These are phyloP conservation scores for Formica aserva DNA, from an alignment of 2,888 invertebrate species.

Conservation along the genomic window DNA sequence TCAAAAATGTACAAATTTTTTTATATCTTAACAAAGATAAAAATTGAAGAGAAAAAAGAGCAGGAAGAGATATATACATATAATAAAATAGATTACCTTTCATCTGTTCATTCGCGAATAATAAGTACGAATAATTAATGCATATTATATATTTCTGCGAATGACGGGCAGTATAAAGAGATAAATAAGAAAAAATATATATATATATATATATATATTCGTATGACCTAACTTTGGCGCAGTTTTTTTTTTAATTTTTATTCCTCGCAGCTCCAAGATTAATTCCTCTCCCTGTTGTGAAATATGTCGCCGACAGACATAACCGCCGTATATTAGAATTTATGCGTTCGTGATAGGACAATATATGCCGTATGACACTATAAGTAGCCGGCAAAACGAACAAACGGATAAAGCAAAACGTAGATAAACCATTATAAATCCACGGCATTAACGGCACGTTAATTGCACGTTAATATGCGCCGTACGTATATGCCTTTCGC, in stretches of 20 bases:
- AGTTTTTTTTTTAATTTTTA: neutral
- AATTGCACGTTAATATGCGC: constrained; percentile 10
- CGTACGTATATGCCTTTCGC: neutral
- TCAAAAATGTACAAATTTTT: neutral
- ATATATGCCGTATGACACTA: neutral
- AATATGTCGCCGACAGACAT: constrained; percentile 4
- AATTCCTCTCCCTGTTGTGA: constrained; percentile 14
- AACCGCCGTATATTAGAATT: constrained; percentile 12
- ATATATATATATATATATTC: neutral
- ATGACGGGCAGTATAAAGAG: neutral
- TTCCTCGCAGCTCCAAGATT: neutral
- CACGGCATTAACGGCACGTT: neutral
- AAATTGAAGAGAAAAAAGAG: neutral
- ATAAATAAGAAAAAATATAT: neutral
- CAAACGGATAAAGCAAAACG: neutral
- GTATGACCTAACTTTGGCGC: neutral
- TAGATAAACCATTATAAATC: constrained; percentile 1
- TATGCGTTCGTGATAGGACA: constrained; percentile 28
- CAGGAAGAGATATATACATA: neutral
- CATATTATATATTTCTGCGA: neutral
- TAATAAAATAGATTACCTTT: neutral
- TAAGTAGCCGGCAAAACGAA: neutral
- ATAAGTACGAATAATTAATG: neutral
- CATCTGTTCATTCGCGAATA: neutral
- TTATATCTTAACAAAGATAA: neutral